A percentile compares a stretch with the other conserved stretches of the same genome.
phyloP scores from a whole-genome alignment of 2,888 invertebrate species.

The Thumatha senex region DNA sequence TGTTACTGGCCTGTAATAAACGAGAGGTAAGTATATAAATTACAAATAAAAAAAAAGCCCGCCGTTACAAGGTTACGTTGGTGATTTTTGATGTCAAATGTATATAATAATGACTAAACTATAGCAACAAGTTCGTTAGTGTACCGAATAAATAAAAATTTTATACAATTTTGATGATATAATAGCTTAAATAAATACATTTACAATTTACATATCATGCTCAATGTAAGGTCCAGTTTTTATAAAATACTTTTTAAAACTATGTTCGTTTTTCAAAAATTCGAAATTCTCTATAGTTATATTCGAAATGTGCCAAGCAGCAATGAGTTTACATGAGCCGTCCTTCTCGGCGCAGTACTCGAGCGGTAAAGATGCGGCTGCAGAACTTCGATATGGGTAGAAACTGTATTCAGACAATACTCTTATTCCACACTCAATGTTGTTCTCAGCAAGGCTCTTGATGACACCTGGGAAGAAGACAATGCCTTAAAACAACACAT shows the following conservation, averaged over 20 bases:
- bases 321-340: conserved; percentile 63
- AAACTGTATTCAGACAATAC: conserved; percentile 66
- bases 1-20: too few species aligned
- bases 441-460: conserved; percentile 57
- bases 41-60: too few species aligned
- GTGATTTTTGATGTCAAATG: too few species aligned
- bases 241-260: conserved; percentile 65
- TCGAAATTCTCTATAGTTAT: conserved; percentile 68
- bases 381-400: conserved; percentile 55
- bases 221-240: conserved; percentile 36
- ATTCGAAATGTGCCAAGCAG: conserved; percentile 73
- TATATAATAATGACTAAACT: too few species aligned
- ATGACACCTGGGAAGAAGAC: conserved; percentile 50
- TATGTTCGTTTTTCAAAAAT: conserved; percentile 60
- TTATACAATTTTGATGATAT: too few species aligned
- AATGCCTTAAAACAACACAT: not conserved
- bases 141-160: too few species aligned
- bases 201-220: not conserved
- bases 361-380: conserved; percentile 45
- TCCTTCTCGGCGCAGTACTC: conserved; percentile 67
- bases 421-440: conserved; percentile 58
- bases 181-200: too few species aligned
- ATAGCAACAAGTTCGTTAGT: too few species aligned
- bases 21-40: too few species aligned
- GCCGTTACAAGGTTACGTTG: too few species aligned